Base-by-base conservation (phyloP, 2,888 invertebrate species). In the Selenia dentaria region DNA sequence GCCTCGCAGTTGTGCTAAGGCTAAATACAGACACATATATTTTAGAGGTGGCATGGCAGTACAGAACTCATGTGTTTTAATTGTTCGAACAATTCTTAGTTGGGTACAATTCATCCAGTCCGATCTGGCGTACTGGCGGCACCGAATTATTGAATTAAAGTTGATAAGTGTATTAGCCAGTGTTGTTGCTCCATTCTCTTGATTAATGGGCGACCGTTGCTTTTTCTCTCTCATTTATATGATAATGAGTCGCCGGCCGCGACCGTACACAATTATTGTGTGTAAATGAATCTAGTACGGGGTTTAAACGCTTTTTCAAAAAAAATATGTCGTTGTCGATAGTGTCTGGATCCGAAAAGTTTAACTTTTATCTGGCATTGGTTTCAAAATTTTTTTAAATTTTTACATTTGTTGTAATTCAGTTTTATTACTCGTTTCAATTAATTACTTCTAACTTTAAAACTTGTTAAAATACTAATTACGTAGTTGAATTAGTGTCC, bases 151-250 rank as follows among this genome's bases (percentile, higher is more conserved):
- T 88, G 87, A 89, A 89, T 91, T 90, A 86, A 88, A 87, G 75
- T 87, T 86, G 87, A 87, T 90, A 90, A 90, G 85, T 87, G 83
- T 87, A 87, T 90, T 87, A 90, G 86, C 82, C 79, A 70, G 75
- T 82, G 83, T 82, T 88, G 84, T 86, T 84, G 80, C 82, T 80
- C 81, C 84, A 82, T 83, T 86, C 84, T 72, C 76, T 74, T 85
- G 85, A 88, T 86, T 86, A 89, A 88, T 82, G 82, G 79, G 52
- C 70, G 74, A 71, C 80, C 80, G 79, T 74, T 79, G 83, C 82
- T 84, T 88, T 87, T 86, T 88, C 84, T 83, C 85, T 83, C 86
- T 88, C 88, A 87, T 89, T 87, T 86, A 82, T 87, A 88, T 88
- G 85, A 79, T 87, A 87, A 88, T 89, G 82, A 87, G 86, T 70